Percentiles rank a stretch among this genome's conserved stretches.
Evolutionary conservation across 92 coral and sea anemone genomes (phyloP).

Genomic region (Virgularia gustaviana): DNA sequence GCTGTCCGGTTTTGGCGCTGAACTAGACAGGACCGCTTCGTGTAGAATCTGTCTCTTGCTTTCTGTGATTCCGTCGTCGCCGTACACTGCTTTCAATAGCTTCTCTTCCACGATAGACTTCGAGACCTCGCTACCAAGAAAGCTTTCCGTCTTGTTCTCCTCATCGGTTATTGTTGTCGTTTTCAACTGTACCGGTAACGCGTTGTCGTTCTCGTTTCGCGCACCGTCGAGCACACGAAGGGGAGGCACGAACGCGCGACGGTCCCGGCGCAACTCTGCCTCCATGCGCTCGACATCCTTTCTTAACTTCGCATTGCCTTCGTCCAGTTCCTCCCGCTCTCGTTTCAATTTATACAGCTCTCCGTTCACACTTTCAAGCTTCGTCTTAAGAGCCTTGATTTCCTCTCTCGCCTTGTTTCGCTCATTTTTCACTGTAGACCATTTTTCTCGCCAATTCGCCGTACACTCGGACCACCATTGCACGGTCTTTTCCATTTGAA

Average conservation of each 20-base stretch:
- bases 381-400: slow-evolving; percentile 69
- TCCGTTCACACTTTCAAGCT: slow-evolving; percentile 70
- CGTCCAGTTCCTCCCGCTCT: slow-evolving; percentile 66
- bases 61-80: slow-evolving; percentile 9
- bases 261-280: slow-evolving; percentile 78
- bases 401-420: slow-evolving; percentile 95
- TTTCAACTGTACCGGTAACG: slow-evolving; percentile 37
- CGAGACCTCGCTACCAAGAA: slow-evolving; percentile 18
- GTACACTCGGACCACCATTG: slow-evolving; percentile 99
- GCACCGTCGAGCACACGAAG: slow-evolving; percentile 72
- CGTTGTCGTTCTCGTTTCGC: slow-evolving; percentile 31
- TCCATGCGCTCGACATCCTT: slow-evolving; percentile 82
- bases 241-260: slow-evolving; percentile 66
- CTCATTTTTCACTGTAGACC: slow-evolving; percentile 96
- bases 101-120: slow-evolving; percentile 61
- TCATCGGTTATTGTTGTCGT: neutral
- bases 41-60: neutral
- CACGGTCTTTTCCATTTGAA: slow-evolving; percentile 98
- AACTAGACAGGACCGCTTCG: no score
- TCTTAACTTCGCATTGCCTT: slow-evolving; percentile 61
- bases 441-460: slow-evolving; percentile 97
- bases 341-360: slow-evolving; percentile 76
- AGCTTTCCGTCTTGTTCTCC: neutral
- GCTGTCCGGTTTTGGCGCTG: no score
- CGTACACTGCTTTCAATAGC: no score